Evolutionary conservation across 2,888 invertebrate genomes (phyloP).

Genomic region (Cerceris ruficornis): DNA sequence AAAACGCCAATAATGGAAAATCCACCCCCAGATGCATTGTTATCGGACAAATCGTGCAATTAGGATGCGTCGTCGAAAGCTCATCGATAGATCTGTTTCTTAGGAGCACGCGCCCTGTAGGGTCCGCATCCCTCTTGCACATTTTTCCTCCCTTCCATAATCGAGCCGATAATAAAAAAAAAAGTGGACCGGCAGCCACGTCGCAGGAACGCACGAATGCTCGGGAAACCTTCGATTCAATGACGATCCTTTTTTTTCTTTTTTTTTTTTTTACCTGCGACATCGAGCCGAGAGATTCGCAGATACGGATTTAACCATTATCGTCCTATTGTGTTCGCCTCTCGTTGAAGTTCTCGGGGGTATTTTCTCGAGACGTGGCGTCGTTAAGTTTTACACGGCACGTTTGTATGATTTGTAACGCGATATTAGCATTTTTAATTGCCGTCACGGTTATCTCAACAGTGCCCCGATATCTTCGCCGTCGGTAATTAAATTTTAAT

Average conservation of each 20-base stretch:
- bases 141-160: constrained; percentile 37
- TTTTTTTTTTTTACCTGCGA: constrained; percentile 21
- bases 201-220: constrained; percentile 45
- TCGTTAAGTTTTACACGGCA: background rate
- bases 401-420: background rate
- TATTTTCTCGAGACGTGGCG: too few relatives aligned
- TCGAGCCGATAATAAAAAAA: constrained; percentile 55
- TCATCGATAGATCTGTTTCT: constrained; percentile 14
- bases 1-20: too few relatives aligned
- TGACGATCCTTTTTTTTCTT: constrained; percentile 24
- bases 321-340: background rate
- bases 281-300: constrained; percentile 3
- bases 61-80: background rate
- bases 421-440: background rate
- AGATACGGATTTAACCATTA: background rate
- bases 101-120: constrained; percentile 16
- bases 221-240: constrained; percentile 46
- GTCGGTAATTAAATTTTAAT: too few relatives aligned
- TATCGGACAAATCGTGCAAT: background rate
- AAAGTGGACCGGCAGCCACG: constrained; percentile 51
- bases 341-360: too few relatives aligned
- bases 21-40: too few relatives aligned
- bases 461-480: too few relatives aligned
- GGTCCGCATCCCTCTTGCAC: constrained; percentile 39
- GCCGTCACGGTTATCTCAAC: background rate